Conservation (phyloP, 2,888 invertebrate species). For the Mesochorus sp. region DNA sequence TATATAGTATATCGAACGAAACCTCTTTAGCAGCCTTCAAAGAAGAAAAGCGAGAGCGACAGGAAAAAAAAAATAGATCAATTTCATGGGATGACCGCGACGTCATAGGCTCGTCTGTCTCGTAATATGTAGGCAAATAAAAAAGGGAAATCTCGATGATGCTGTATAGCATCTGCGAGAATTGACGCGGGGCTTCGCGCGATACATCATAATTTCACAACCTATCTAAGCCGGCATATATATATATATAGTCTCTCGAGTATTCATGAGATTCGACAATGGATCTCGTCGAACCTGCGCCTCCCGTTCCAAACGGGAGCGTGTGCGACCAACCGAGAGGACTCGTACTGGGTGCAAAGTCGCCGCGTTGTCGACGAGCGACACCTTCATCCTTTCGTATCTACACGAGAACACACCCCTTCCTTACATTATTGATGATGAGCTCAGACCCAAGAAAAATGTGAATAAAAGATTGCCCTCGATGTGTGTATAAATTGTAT, state of each 20-base stretch:
- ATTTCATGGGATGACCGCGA: conserved; percentile 51
- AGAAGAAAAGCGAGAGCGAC: not conserved
- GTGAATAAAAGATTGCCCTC: conserved; percentile 36
- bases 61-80: conserved; percentile 39
- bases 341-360: conserved; percentile 76
- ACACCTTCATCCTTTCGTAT: conserved; percentile 38
- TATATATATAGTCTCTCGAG: conserved; percentile 58
- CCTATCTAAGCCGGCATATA: conserved; percentile 49
- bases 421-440: conserved; percentile 74
- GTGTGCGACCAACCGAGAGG: conserved; percentile 71
- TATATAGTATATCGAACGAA: conserved; percentile 25
- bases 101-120: conserved; percentile 9
- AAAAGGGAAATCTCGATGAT: conserved; percentile 2
- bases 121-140: conserved; percentile 38
- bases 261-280: conserved; percentile 75
- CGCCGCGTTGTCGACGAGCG: conserved; percentile 20
- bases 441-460: conserved; percentile 54
- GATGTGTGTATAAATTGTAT: not conserved
- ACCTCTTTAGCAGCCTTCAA: not conserved
- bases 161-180: conserved; percentile 45
- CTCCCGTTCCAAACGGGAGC: conserved; percentile 70
- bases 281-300: conserved; percentile 73
- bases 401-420: conserved; percentile 53
- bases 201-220: conserved; percentile 77
- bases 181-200: conserved; percentile 45